A percentile compares a stretch with the other conserved stretches of the same genome.
phyloP scores from a whole-genome alignment of 1,140 invertebrate species.

The Vanessa tameamea region DNA sequence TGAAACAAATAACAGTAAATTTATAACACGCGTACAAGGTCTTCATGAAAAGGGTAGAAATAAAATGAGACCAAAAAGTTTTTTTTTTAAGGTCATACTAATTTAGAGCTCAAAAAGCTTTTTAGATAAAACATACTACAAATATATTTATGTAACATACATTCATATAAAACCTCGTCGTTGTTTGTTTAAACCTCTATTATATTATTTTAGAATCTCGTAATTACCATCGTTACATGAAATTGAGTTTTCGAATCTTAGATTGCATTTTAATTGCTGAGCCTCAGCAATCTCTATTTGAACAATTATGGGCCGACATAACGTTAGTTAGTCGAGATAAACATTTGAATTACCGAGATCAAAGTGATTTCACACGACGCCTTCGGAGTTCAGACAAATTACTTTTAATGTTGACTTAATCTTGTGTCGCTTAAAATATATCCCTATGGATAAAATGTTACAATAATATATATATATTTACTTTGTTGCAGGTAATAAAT shows the following conservation, averaged over 20 bases:
- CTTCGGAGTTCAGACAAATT: constrained; percentile 25
- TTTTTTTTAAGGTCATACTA: too few relatives aligned
- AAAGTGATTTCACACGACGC: constrained; percentile 35
- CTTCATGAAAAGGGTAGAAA: too few relatives aligned
- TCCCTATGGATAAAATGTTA: constrained; percentile 15
- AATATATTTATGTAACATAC: not conserved
- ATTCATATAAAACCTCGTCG: not conserved
- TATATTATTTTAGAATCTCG: not conserved
- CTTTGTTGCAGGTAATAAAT: constrained; percentile 38
- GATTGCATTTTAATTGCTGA: constrained; percentile 14
- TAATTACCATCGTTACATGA: not conserved
- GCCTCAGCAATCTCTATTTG: constrained; percentile 7
- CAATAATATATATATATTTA: constrained; percentile 29
- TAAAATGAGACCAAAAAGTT: too few relatives aligned
- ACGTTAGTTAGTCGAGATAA: constrained; percentile 20
- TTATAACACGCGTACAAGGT: too few relatives aligned
- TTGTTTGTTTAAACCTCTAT: too few relatives aligned
- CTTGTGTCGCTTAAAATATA: constrained; percentile 15
- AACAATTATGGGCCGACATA: constrained; percentile 27
- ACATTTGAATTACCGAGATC: constrained; percentile 33
- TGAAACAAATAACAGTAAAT: too few relatives aligned
- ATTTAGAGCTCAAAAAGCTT: too few relatives aligned
- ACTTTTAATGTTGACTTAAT: constrained; percentile 21
- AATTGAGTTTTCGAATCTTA: constrained; percentile 5
- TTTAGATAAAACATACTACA: too few relatives aligned